Evolutionary conservation across 37 sponge, comb jelly and placozoan genomes (phyloP), one percentile per base, ranked within the genome.

Genomic region (Diacarnus erythraeanus): DNA sequence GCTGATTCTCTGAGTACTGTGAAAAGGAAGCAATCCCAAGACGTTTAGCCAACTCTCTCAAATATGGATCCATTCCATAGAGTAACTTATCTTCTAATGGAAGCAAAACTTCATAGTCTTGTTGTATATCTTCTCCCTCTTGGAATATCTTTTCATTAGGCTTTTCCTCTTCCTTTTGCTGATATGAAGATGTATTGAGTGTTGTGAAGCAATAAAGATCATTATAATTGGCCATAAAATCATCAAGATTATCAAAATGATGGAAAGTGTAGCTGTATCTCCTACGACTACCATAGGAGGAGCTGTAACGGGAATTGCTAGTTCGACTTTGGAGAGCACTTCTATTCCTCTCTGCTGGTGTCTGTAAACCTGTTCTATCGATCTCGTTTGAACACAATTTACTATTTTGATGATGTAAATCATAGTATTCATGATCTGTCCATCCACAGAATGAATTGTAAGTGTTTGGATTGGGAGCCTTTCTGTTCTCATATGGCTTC

Each of bases 371-470:
- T 34, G 47, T 73, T 8, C 65, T 30, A 23, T 73, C 78, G 21
- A 37, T 63, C 25, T 15, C 26, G 15, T 9, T 34, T 47, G 57
- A 20, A 2, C 8, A 1, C 15, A 27, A 26, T 26, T 56, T 74
- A 30, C 3, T 33, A 56, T 3, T 3, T 8, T 27, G 36, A 42
- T 74, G 54, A n/a, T n/a, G n/a, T 21, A 23, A 34, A 25, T 47
- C 58, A 30, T 27, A 38, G 54, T 27, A 31, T 29, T 80, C 81
- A 2, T 58, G 26, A 12, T 71, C 59, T 21, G 38, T 70, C 84
- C 84, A 83, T 36, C 84, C 84, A 63, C 76, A 75, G 22, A 83
- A 44, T 29, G 58, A 57, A 38, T 37, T 31, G 56, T 35, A 20
- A 9, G 3, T 30, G 3, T 43, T 25, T 3, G 54, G 34, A 37